Base-by-base conservation (phyloP, 2,888 invertebrate genomes). In the Lottia gigantea region DNA sequence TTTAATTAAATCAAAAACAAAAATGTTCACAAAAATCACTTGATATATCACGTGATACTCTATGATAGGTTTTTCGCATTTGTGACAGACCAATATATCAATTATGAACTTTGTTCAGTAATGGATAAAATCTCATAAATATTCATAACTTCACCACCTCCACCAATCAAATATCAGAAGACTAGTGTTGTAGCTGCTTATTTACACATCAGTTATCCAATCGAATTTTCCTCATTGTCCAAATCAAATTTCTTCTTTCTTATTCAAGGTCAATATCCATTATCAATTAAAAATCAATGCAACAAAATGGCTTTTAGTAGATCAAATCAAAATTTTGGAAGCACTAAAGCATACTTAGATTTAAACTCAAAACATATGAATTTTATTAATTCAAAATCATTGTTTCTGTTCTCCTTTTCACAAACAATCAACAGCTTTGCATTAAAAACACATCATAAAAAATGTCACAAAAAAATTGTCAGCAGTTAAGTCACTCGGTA, bases 401-500 rank as follows among this genome's bases (percentile, higher is more conserved):
- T 4, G 7, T 40, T 40, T 40, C 40, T 40, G 40, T 40, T 40
- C 40, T 11, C 7, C 40, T 40, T 40, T 40, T 40, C 40, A 40
- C 40, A 8, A 40, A 40, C 40, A 40, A 8, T 11, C 7, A 40
- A 40, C 40, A 40, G 40, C 40, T 40, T 40, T 40, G 40, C 40
- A 40, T 40, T 40, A 8, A 40, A 40, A 40, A 12, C 55, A 55
- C 23, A 55, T 2, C 3, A 55, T 11, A 23, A 23, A 55, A 55
- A 55, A 14, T 55, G n/a, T 19, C 49, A 19, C 19, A 55, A 15
- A 55, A 55, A 23, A 55, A 23, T 55, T 14, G 23, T 19, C 23
- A 23, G 55, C 23, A 55, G 55, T 55, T 23, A 55, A 55, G 55
- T 55, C 55, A 55, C 55, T 55, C 55, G 55, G 55, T 55, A 55